These are phyloP conservation scores for Serilophus lunatus DNA, from an alignment of 2,113 vertebrate genomes.

Conservation along the genomic window DNA sequence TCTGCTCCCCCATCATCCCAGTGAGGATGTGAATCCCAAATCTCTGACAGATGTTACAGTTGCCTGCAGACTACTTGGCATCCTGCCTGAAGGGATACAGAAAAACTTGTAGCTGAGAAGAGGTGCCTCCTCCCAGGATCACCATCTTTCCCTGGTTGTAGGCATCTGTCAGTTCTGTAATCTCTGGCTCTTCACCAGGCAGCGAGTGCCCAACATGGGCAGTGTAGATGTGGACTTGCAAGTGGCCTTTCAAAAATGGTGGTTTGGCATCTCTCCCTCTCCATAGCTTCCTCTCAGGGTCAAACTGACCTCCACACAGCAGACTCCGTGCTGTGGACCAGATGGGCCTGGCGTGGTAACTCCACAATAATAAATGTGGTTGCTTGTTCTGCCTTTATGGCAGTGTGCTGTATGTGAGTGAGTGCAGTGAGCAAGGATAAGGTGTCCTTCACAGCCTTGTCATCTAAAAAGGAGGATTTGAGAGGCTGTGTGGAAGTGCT, in stretches of 20 bases:
- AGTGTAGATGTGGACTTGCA: neutral
- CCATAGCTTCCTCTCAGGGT: neutral
- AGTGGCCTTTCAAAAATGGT: neutral
- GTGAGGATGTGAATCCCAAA: neutral
- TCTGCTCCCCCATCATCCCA: neutral
- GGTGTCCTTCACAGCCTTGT: neutral
- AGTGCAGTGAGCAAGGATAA: neutral
- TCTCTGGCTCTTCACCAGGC: neutral
- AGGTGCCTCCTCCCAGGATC: neutral
- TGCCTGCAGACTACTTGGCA: neutral
- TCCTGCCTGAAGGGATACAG: neutral
- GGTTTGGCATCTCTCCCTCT: neutral
- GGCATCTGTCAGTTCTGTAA: neutral
- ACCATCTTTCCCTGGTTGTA: rapidly evolving
- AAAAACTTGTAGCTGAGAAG: neutral
- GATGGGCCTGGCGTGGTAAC: neutral
- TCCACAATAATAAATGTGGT: neutral
- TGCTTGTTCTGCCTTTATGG: neutral
- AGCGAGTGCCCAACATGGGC: neutral
- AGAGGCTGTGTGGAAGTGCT: neutral
- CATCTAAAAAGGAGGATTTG: neutral
- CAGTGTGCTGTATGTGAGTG: neutral
- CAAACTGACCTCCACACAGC: rapidly evolving
- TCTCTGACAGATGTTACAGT: neutral
- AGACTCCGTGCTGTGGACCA: neutral